These are phyloP conservation scores for Ceuthmochares aereus DNA, from an alignment of 2,113 vertebrate genomes.

Conservation along the genomic window DNA sequence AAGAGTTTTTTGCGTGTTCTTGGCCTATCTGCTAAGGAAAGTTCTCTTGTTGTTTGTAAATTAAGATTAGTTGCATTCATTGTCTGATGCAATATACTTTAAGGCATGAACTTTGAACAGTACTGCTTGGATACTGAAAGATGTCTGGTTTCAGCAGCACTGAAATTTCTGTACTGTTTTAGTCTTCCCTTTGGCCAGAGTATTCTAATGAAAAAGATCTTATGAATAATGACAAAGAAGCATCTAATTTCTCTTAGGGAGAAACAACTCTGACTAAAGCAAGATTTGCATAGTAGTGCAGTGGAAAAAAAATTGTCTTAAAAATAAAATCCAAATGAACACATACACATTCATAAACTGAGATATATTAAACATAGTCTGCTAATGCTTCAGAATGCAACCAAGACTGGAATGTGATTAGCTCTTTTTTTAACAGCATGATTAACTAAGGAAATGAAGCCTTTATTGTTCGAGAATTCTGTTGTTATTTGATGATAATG, in stretches of 20 bases:
- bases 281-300: not conserved
- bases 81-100: not conserved
- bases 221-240: not conserved
- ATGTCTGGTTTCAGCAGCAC: not conserved
- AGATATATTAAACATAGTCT: not conserved
- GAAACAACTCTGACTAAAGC: not conserved
- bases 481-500: not conserved
- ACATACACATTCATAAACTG: not conserved
- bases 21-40: not conserved
- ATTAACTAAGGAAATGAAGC: not conserved
- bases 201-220: not conserved
- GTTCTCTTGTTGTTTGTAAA: not conserved
- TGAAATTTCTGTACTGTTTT: not conserved
- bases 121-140: not conserved
- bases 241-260: not conserved
- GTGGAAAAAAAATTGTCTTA: not conserved
- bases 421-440: not conserved
- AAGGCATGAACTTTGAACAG: not conserved
- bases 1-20: not conserved
- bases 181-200: not conserved
- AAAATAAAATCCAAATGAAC: constrained; percentile 18
- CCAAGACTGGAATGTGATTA: not conserved
- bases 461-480: not conserved
- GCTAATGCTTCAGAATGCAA: not conserved
- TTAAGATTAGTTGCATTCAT: not conserved